Evolutionary conservation across 2,888 invertebrate species (phyloP).

Genomic region (Acheta domesticus): DNA sequence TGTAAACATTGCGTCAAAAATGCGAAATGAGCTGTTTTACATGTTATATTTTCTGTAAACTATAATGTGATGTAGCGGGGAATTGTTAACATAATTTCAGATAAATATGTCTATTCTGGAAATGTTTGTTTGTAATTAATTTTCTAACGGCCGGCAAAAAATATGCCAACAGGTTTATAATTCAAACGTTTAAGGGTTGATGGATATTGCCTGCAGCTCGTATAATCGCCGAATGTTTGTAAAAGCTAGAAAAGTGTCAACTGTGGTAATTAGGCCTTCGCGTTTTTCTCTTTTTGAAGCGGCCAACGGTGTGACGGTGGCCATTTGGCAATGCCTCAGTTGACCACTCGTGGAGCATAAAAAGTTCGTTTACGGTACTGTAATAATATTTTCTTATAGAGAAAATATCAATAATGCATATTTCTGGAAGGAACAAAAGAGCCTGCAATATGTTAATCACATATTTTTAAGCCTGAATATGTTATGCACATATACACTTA

Average conservation of each 20-base stretch:
- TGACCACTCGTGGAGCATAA: no score
- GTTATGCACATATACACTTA: no score
- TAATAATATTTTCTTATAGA: no score
- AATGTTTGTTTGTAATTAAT: constrained; percentile 18
- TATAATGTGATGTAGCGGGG: constrained; percentile 7
- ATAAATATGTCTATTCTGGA: constrained; percentile 18
- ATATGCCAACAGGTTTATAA: background rate
- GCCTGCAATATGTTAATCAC: no score
- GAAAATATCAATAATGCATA: no score
- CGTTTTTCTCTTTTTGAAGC: no score
- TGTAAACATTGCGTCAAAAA: background rate
- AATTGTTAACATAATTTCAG: constrained; percentile 3
- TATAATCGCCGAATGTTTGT: background rate
- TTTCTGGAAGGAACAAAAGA: no score
- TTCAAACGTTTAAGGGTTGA: constrained; percentile 6
- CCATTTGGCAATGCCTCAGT: no score
- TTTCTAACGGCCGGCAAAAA: background rate
- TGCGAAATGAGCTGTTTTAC: constrained; percentile 1
- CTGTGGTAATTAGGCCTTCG: background rate
- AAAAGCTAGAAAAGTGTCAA: constrained; percentile 7
- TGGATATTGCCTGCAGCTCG: background rate
- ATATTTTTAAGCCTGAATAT: no score
- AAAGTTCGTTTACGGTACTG: no score
- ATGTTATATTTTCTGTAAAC: constrained; percentile 10
- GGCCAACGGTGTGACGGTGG: no score